Conservation (phyloP, 2,113 vertebrate species). For the Rousettus leschenaultii region DNA sequence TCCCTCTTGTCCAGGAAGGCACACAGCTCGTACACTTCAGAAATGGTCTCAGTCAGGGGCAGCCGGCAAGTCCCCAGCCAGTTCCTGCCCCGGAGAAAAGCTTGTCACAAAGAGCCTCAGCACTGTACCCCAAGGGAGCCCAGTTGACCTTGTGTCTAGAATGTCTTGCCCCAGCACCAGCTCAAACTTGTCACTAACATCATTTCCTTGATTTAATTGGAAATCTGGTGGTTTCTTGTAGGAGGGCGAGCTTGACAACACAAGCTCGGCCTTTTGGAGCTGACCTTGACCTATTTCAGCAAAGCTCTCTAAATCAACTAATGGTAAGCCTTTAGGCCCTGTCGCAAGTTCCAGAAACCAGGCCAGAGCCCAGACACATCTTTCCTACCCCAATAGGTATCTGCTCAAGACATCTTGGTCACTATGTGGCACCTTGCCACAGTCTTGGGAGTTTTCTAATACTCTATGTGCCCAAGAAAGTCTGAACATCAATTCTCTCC, state of each 20-base stretch:
- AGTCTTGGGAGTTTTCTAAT: not conserved
- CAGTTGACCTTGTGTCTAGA: not conserved
- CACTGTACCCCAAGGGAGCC: not conserved
- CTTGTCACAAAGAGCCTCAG: not conserved
- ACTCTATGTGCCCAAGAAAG: not conserved
- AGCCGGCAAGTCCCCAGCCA: constrained; percentile 80
- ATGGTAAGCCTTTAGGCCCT: not conserved
- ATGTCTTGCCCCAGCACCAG: not conserved
- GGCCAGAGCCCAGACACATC: not conserved
- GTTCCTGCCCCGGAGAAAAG: constrained; percentile 72
- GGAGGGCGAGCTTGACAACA: not conserved
- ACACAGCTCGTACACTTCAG: constrained; percentile 78
- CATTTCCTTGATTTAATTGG: constrained; percentile 12
- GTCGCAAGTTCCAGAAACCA: not conserved
- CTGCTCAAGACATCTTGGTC: not conserved
- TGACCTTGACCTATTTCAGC: not conserved
- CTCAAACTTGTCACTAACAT: not conserved
- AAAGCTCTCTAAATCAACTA: not conserved
- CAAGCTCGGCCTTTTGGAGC: not conserved
- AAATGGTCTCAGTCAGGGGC: constrained; percentile 74
- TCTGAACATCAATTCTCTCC: not conserved
- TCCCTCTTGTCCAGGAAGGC: constrained; percentile 80
- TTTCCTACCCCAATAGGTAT: not conserved
- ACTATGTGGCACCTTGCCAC: not conserved
- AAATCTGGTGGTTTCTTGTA: not conserved